phyloP scores from a whole-genome alignment of 23 tunicate species.

The Trididemnum clinides region DNA sequence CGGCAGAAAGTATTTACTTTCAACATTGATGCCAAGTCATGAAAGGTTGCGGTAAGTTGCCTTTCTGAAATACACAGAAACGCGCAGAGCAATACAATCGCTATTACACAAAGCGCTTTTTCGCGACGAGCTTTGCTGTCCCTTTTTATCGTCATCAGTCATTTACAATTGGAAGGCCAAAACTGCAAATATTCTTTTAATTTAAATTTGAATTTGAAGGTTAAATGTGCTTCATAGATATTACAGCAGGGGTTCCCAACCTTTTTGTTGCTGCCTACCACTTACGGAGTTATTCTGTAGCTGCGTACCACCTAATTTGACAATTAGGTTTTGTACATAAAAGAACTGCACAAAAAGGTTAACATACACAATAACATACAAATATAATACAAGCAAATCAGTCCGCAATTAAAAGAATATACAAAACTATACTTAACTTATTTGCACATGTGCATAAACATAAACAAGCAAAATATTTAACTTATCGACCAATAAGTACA shows the following conservation, averaged over 20 bases:
- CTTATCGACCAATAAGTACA: constrained; percentile 6
- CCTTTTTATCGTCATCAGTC: not conserved
- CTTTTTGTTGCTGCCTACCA: not conserved
- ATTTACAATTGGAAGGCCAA: not conserved
- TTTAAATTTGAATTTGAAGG: no score
- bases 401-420: not conserved
- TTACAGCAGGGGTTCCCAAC: not conserved
- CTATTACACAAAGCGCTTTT: no score
- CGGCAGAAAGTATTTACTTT: no score
- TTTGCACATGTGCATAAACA: no score
- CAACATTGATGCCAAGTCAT: no score
- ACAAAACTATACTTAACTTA: not conserved
- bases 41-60: no score
- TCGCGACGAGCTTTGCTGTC: not conserved
- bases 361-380: constrained; percentile 11
- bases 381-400: not conserved
- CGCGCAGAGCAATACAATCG: no score
- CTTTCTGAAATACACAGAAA: no score
- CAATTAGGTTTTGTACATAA: not conserved
- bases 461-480: not conserved
- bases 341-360: not conserved
- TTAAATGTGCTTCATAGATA: no score
- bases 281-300: constrained; percentile 7
- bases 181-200: no score
- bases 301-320: no score